Evolutionary conservation across 2,888 invertebrate species (phyloP).

Genomic region (Melanophora roralis): DNA sequence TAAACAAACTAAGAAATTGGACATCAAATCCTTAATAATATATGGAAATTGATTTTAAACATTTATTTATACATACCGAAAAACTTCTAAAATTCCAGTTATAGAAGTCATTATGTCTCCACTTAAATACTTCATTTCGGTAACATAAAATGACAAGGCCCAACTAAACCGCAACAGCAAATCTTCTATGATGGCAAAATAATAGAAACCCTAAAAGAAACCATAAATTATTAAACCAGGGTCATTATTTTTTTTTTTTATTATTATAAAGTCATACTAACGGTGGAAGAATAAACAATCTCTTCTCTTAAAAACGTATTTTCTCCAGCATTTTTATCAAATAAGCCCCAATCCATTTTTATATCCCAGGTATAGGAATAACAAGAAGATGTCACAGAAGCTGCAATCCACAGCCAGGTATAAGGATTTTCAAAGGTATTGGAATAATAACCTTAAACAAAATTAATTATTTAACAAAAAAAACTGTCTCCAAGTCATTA

Average conservation of each 20-base stretch:
- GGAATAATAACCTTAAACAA: conserved; percentile 79
- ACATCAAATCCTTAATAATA: too few species aligned
- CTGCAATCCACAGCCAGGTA: conserved; percentile 92
- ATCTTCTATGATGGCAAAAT: conserved; percentile 97
- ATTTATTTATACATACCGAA: conserved; percentile 81
- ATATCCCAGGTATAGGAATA: conserved; percentile 99
- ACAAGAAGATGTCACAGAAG: conserved; percentile 90
- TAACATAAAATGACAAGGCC: conserved; percentile 91
- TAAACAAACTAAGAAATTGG: too few species aligned
- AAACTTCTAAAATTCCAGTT: conserved; percentile 90
- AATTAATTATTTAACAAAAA: not conserved
- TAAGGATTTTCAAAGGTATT: conserved; percentile 87
- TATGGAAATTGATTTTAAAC: too few species aligned
- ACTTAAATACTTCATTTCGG: conserved; percentile 86
- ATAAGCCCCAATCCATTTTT: conserved; percentile 99
- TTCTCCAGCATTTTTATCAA: conserved; percentile 93
- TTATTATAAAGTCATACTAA: conserved; percentile 76
- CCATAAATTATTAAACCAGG: not conserved
- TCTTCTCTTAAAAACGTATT: conserved; percentile 95
- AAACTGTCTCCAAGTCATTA: not conserved
- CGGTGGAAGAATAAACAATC: conserved; percentile 94
- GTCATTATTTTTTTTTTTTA: too few species aligned
- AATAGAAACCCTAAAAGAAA: conserved; percentile 84
- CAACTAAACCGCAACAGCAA: conserved; percentile 94
- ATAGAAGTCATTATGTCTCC: conserved; percentile 90